phyloP scores from a whole-genome alignment of 2,797 vertebrate genomes.

The Cuculus canorus region DNA sequence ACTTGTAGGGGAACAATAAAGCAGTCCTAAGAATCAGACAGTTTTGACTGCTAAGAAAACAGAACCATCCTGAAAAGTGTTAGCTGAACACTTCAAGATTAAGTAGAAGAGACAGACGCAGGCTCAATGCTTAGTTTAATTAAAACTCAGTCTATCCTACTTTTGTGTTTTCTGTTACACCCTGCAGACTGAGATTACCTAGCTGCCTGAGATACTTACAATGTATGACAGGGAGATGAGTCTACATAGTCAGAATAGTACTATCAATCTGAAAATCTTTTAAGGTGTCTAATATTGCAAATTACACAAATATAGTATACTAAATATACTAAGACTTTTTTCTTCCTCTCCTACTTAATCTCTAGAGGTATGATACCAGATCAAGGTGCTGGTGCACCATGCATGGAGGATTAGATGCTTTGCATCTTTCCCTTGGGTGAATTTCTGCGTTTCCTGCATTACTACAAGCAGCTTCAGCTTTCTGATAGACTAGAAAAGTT shows the following conservation, averaged over 20 bases:
- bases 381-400: not conserved
- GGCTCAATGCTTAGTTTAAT: not conserved
- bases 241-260: not conserved
- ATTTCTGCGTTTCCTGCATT: not conserved
- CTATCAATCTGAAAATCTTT: not conserved
- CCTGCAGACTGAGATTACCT: not conserved
- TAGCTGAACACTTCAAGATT: not conserved
- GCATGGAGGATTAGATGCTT: not conserved
- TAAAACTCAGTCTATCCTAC: not conserved
- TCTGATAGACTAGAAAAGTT: not conserved
- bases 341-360: not conserved
- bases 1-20: not conserved
- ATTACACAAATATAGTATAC: not conserved
- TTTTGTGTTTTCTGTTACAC: not conserved
- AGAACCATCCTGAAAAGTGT: not conserved
- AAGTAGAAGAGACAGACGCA: not conserved
- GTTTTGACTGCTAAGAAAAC: not conserved
- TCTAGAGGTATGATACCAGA: fast-evolving
- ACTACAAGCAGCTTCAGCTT: not conserved
- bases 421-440: not conserved
- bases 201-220: not conserved
- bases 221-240: not conserved
- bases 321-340: not conserved
- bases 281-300: not conserved
- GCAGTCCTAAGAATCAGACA: not conserved